phyloP scores from a whole-genome alignment of 2,113 vertebrate genomes.

The Struthidea cinerea region DNA sequence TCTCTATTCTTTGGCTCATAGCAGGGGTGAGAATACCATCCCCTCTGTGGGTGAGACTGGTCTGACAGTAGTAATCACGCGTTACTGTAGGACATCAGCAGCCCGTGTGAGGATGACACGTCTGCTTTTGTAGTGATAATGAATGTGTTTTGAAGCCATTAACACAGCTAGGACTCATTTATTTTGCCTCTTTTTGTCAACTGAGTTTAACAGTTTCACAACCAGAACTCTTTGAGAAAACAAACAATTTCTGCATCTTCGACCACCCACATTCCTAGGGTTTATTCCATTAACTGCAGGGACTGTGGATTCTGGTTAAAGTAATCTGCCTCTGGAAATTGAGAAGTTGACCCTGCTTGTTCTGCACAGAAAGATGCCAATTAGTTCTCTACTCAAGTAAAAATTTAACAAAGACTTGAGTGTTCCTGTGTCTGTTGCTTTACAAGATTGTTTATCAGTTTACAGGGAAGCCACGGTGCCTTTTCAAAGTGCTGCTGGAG shows the following conservation, averaged over 20 bases:
- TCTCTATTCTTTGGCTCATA: not conserved
- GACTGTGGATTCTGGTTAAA: not conserved
- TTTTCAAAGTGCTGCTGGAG: conserved; percentile 51
- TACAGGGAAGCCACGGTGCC: not conserved
- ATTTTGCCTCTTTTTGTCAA: not conserved
- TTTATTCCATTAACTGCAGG: not conserved
- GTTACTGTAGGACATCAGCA: not conserved
- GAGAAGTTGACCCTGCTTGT: conserved; percentile 4
- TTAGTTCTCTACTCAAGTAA: conserved; percentile 7
- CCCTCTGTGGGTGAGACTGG: not conserved
- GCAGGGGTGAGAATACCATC: not conserved
- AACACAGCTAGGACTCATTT: not conserved
- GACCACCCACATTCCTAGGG: not conserved
- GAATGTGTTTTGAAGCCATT: not conserved
- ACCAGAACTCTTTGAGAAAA: not conserved
- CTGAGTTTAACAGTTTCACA: not conserved
- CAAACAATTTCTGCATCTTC: not conserved
- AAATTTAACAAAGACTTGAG: conserved; percentile 31
- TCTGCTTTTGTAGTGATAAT: not conserved
- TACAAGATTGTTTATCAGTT: conserved; percentile 47
- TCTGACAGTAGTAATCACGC: not conserved
- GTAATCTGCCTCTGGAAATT: not conserved
- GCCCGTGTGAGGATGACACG: fast-evolving
- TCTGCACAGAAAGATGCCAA: conserved; percentile 5
- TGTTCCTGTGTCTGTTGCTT: conserved; percentile 23